These are phyloP conservation scores for Terebella lapidaria DNA, from an alignment of 2,888 invertebrate genomes.

Conservation along the genomic window DNA sequence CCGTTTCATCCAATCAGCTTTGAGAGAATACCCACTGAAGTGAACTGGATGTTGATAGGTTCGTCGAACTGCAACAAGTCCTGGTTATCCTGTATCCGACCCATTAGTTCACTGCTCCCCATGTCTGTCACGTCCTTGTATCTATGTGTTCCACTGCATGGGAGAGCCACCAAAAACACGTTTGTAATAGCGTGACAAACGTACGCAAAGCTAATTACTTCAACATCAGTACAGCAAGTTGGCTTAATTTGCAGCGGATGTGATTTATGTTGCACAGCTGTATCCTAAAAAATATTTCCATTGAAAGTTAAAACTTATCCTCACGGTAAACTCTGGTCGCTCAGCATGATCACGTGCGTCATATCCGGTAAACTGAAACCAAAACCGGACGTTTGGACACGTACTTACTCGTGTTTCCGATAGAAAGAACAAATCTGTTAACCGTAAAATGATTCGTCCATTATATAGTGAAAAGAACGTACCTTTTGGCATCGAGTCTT, in stretches of 20 bases:
- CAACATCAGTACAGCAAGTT: too few relatives aligned
- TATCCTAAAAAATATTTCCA: too few relatives aligned
- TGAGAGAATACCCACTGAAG: conserved; percentile 62
- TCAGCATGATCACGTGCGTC: conserved; percentile 59
- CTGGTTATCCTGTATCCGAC: conserved; percentile 55
- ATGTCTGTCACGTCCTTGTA: conserved; percentile 56
- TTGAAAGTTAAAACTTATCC: not conserved
- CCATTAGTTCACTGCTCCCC: conserved; percentile 47
- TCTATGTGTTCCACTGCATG: conserved; percentile 51
- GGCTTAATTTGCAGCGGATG: too few relatives aligned
- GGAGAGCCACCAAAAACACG: not conserved
- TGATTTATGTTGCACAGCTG: too few relatives aligned
- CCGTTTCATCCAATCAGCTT: too few relatives aligned
- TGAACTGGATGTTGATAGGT: conserved; percentile 75
- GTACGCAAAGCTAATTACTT: too few relatives aligned
- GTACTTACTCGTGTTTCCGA: too few relatives aligned
- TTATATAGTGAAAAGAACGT: not conserved
- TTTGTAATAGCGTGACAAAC: not conserved
- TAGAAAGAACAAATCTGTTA: too few relatives aligned
- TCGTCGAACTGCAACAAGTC: conserved; percentile 63
- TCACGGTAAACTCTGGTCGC: conserved; percentile 34
- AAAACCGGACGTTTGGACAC: not conserved
- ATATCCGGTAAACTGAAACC: conserved; percentile 52
- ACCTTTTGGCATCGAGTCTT: conserved; percentile 9
- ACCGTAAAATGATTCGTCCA: not conserved